Evolutionary conservation across 2,113 vertebrate species (phyloP).

Genomic region (Boulengerochromis microlepis): DNA sequence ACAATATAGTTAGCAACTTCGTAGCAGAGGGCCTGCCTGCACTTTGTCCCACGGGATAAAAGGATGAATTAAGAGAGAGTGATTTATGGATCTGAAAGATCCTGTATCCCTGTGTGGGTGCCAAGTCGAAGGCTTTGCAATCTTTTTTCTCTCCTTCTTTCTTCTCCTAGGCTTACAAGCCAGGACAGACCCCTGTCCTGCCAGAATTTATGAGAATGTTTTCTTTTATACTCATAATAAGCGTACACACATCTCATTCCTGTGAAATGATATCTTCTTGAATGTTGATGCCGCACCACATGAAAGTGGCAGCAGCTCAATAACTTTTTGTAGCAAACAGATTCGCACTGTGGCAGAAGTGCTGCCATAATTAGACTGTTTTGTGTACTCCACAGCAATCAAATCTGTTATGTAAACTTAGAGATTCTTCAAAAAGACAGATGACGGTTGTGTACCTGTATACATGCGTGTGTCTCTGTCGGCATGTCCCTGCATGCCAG

Average conservation of each 20-base stretch:
- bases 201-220: constrained; percentile 66
- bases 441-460: constrained; percentile 9
- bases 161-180: constrained; percentile 57
- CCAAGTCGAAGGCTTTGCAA: constrained; percentile 47
- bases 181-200: constrained; percentile 50
- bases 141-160: constrained; percentile 27
- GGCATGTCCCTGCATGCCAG: not conserved
- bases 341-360: constrained; percentile 45
- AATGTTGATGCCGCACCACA: constrained; percentile 46
- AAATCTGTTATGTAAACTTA: constrained; percentile 57
- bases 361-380: constrained; percentile 50
- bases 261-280: constrained; percentile 64
- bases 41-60: constrained; percentile 43
- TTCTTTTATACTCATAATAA: constrained; percentile 60
- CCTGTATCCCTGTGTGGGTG: constrained; percentile 28
- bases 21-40: constrained; percentile 13
- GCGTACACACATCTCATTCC: constrained; percentile 57
- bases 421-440: constrained; percentile 4
- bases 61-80: constrained; percentile 45
- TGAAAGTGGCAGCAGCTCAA: constrained; percentile 54
- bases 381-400: constrained; percentile 34
- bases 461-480: not conserved
- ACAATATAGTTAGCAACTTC: constrained; percentile 21
- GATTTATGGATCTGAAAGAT: constrained; percentile 57
- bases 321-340: constrained; percentile 37